Conservation (phyloP, 2,888 invertebrate genomes). For the Arge pagana region DNA sequence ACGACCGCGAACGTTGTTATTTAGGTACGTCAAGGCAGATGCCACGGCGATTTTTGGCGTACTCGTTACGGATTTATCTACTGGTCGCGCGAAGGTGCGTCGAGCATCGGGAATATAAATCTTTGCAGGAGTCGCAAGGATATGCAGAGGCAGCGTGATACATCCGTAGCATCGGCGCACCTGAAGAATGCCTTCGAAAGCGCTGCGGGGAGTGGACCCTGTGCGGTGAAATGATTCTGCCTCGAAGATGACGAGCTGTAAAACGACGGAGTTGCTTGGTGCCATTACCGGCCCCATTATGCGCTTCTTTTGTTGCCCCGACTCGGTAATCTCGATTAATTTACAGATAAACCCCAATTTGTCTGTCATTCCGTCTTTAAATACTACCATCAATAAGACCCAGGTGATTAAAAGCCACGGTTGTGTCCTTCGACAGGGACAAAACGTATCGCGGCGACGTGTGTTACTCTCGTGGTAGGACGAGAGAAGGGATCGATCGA, state of each 20-base stretch:
- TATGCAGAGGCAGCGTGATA: slow-evolving; percentile 1
- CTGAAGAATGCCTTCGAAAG: slow-evolving; percentile 19
- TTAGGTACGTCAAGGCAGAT: no score
- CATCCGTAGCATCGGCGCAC: slow-evolving; percentile 12
- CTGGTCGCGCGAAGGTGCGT: no score
- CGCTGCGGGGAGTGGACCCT: slow-evolving; percentile 19
- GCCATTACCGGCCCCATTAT: slow-evolving; percentile 24
- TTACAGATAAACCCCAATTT: slow-evolving; percentile 43
- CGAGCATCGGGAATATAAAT: no score
- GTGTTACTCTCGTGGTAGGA: not conserved
- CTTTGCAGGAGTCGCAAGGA: slow-evolving; percentile 10
- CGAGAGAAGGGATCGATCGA: slow-evolving; percentile 1
- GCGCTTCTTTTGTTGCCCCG: slow-evolving; percentile 25
- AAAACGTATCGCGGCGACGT: not conserved
- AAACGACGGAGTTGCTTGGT: slow-evolving; percentile 18
- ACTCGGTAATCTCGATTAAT: slow-evolving; percentile 39
- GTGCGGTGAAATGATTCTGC: slow-evolving; percentile 21
- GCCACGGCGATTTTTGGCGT: no score
- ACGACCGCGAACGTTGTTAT: no score
- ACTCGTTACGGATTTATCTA: no score
- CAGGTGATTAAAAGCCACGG: slow-evolving; percentile 45
- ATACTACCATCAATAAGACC: slow-evolving; percentile 44
- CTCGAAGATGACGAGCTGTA: slow-evolving; percentile 24
- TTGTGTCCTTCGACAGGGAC: slow-evolving; percentile 18
- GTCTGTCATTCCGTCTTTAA: slow-evolving; percentile 36